Conservation (phyloP, 2,113 vertebrate species). For the Monopterus albus region DNA sequence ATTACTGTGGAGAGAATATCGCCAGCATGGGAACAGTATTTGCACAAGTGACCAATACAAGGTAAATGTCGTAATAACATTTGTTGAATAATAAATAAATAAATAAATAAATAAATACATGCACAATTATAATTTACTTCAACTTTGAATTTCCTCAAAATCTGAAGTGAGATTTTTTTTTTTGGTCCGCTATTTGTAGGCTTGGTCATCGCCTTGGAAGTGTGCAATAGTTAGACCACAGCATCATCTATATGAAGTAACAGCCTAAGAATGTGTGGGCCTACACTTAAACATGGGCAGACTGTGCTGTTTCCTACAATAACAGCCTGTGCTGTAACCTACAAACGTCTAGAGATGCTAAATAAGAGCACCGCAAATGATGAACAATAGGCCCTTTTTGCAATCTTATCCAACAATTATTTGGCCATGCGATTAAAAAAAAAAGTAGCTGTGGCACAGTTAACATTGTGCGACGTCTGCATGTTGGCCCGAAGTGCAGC, state of each 20-base stretch:
- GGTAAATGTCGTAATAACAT: not conserved
- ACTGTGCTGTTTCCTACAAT: not conserved
- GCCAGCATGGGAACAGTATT: not conserved
- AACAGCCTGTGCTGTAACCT: not conserved
- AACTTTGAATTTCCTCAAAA: not conserved
- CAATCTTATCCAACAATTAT: too few species aligned
- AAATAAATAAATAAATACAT: too few species aligned
- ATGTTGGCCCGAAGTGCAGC: not conserved
- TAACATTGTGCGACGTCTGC: not conserved
- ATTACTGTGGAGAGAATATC: conserved; percentile 10
- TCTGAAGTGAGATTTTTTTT: not conserved
- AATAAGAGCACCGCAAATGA: not conserved
- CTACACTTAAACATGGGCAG: not conserved
- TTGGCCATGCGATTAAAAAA: too few species aligned
- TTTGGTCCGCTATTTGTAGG: not conserved
- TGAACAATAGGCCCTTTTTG: not conserved
- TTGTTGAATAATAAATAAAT: too few species aligned
- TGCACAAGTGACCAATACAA: not conserved
- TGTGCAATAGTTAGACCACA: too few species aligned
- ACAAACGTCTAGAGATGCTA: not conserved
- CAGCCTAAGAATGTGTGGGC: not conserved
- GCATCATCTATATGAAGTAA: not conserved
- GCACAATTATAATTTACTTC: not conserved
- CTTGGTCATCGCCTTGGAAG: too few species aligned
- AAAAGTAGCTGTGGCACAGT: not conserved